Base-by-base conservation (phyloP, 2,888 invertebrate species). In the Lycaena phlaeas region DNA sequence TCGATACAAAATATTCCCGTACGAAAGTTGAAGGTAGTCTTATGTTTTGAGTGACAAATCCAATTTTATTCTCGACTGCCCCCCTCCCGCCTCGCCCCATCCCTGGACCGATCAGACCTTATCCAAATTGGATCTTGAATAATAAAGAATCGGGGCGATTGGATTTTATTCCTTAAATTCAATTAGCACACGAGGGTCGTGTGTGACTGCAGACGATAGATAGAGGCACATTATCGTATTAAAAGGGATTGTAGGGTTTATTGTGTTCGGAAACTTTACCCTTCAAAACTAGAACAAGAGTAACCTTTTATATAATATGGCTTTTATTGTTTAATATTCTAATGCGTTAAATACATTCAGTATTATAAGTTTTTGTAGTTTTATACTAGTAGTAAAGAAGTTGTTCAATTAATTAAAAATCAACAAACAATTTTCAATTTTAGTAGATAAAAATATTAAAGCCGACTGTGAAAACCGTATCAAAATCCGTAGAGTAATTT, bases 101-200 rank as follows among this genome's bases (percentile, higher is more conserved):
- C 66, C 64, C 64, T 68, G 71, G 77, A 71, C 82, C 82, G 81
- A 81, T 82, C 82, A 81, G 77, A 75, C 82, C 82, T 85, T 85
- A 85, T 85, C 85, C 85, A 85, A 85, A 85, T 85, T 85, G 85
- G 84, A 85, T 85, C 85, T 85, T 85, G 85, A 85, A 85, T 85
- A 85, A 85, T 85, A 85, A 85, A 85, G 85, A 85, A 85, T 85
- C 82, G 78, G 74, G 72, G 75, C 82, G 85, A 85, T 85, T 85
- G 85, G 85, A 85, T 85, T 85, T 85, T 85, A 85, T 85, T 85
- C 82, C 85, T 85, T 85, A 85, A 85, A 85, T 85, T 85, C 84
- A 85, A 85, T 85, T 85, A 85, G 85, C 82, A 78, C 75, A 77
- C 71, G 71, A 78, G 82, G 78, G 77, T 75, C 72, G 75, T 74